A percentile compares a stretch with the other conserved stretches of the same genome.
These are phyloP conservation scores for Campaea margaritaria DNA, from an alignment of 2,888 invertebrate species.

Conservation along the genomic window DNA sequence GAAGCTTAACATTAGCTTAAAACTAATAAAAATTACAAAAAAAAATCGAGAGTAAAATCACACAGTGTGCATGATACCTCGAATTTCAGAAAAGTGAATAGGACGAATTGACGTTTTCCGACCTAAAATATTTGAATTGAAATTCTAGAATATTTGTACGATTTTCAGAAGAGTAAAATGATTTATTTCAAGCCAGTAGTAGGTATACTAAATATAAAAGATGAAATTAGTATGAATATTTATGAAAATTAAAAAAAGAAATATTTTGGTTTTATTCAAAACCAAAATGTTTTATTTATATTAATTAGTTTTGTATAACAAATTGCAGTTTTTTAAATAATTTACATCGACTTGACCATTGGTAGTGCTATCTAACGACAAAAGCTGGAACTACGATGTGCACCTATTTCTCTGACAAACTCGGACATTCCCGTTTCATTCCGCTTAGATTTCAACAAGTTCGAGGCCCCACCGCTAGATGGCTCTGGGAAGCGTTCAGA, in stretches of 20 bases:
- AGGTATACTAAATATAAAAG: too few species aligned
- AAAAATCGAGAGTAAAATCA: slow-evolving; percentile 61
- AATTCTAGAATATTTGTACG: slow-evolving; percentile 54
- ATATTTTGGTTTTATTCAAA: too few species aligned
- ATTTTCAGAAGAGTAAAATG: not conserved
- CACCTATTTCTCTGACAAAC: slow-evolving; percentile 3
- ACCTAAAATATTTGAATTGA: slow-evolving; percentile 49
- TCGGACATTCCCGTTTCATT: not conserved
- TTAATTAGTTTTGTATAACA: not conserved
- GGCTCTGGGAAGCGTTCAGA: slow-evolving; percentile 49
- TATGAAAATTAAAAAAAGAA: too few species aligned
- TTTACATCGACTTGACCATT: not conserved
- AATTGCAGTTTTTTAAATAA: not conserved
- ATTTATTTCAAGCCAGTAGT: slow-evolving; percentile 28
- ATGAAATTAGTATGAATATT: too few species aligned
- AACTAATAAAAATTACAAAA: slow-evolving; percentile 69
- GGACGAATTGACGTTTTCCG: slow-evolving; percentile 5
- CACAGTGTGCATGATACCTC: slow-evolving; percentile 70
- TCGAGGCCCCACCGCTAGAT: slow-evolving; percentile 51
- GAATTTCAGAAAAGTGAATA: slow-evolving; percentile 67
- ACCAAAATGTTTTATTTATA: too few species aligned
- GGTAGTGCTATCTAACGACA: slow-evolving; percentile 28
- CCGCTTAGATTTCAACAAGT: slow-evolving; percentile 13
- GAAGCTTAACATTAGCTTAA: slow-evolving; percentile 80
- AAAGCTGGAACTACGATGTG: slow-evolving; percentile 23